phyloP scores from a whole-genome alignment of 2,113 vertebrate species.

The Labeo catla region DNA sequence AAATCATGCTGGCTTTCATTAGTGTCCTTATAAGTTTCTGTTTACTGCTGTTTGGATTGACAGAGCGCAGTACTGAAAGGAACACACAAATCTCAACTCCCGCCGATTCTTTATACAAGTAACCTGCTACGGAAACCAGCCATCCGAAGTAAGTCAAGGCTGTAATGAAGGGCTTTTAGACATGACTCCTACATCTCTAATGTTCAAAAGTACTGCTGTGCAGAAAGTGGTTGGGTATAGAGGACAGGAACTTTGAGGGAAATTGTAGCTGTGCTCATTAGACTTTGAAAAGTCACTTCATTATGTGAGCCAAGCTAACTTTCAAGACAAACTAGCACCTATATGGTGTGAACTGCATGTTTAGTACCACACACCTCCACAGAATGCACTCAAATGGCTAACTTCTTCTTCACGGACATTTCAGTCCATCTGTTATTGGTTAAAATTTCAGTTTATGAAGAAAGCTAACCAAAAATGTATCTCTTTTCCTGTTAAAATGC shows the following conservation, averaged over 20 bases:
- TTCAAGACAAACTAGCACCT: background rate
- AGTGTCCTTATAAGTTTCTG: background rate
- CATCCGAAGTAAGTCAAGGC: background rate
- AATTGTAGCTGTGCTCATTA: background rate
- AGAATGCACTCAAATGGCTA: background rate
- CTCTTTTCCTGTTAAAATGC: background rate
- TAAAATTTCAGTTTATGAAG: background rate
- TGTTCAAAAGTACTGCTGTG: background rate
- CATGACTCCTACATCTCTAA: background rate
- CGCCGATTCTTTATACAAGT: background rate
- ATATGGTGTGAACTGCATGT: background rate
- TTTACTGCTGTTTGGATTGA: constrained; percentile 3
- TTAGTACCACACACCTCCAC: constrained; percentile 12
- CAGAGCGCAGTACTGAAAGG: too few relatives aligned
- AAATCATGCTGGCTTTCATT: constrained; percentile 8
- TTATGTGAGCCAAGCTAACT: background rate
- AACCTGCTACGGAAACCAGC: background rate
- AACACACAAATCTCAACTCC: background rate
- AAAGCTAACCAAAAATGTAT: background rate
- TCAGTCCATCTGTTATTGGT: constrained; percentile 12
- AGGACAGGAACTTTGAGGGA: background rate
- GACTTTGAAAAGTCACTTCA: constrained; percentile 1
- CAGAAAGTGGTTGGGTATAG: background rate
- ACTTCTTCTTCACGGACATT: constrained; percentile 14
- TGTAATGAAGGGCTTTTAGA: background rate